Conservation (phyloP, 2,797 vertebrate species). For the Tapera naevia region DNA sequence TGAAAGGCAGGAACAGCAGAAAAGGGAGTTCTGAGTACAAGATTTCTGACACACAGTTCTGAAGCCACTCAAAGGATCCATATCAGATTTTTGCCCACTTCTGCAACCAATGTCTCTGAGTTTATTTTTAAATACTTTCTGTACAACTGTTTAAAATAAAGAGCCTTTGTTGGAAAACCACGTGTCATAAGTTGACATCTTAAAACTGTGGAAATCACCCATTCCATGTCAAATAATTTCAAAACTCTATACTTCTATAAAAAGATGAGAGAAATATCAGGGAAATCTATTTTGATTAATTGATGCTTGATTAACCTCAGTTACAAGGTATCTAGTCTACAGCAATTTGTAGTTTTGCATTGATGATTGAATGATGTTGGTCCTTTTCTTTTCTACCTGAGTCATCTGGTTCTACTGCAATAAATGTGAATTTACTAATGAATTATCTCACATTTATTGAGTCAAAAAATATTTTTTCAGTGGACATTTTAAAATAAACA, state of each 20-base stretch:
- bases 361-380: neutral
- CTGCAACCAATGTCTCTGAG: neutral
- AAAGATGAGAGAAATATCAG: neutral
- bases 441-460: neutral
- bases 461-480: neutral
- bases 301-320: neutral
- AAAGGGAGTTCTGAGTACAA: neutral
- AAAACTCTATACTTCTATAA: neutral
- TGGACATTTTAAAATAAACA: neutral
- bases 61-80: neutral
- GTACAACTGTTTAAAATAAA: conserved; percentile 43
- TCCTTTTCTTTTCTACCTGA: neutral
- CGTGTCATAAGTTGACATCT: neutral
- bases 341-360: neutral
- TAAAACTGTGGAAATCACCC: neutral
- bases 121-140: neutral
- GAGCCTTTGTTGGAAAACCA: neutral
- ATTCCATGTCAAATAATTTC: neutral
- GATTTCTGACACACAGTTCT: neutral
- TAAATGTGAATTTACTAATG: neutral
- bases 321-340: neutral
- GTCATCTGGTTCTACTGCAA: neutral
- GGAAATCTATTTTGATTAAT: neutral
- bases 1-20: neutral
- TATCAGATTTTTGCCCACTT: neutral